Evolutionary conservation across 2,113 vertebrate species (phyloP).

Genomic region (Oxyruncus cristatus): DNA sequence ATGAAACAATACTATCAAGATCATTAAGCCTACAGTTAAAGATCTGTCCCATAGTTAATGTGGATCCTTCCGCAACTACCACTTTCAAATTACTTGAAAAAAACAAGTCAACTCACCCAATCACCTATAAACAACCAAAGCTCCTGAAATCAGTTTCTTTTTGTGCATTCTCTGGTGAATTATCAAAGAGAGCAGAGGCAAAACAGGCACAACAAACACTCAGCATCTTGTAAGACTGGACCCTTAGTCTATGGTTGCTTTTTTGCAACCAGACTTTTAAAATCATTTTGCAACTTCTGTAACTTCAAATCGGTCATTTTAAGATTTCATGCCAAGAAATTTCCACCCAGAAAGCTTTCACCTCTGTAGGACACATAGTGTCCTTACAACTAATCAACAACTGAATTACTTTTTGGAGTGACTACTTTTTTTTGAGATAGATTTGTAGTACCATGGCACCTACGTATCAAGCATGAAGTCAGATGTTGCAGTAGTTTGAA

Average conservation of each 20-base stretch:
- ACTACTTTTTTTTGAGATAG: not conserved
- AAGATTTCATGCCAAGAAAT: not conserved
- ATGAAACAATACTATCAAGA: not conserved
- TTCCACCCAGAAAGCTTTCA: not conserved
- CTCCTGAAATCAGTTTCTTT: not conserved
- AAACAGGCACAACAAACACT: not conserved
- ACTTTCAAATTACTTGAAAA: not conserved
- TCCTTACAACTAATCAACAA: not conserved
- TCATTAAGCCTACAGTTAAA: not conserved
- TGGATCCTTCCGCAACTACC: not conserved
- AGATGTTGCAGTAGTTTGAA: not conserved
- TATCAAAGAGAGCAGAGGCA: not conserved
- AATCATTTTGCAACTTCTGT: not conserved
- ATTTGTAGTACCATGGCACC: not conserved
- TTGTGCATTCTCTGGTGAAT: not conserved
- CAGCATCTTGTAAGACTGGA: not conserved
- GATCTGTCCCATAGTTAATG: not conserved
- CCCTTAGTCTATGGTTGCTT: not conserved
- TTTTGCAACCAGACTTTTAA: not conserved
- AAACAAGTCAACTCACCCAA: not conserved
- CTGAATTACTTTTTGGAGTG: not conserved
- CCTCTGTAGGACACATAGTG: not conserved
- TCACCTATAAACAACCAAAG: not conserved
- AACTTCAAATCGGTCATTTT: not conserved
- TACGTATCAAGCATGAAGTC: not conserved